phyloP scores from a whole-genome alignment of 2,113 vertebrate genomes.

The Micromys minutus region DNA sequence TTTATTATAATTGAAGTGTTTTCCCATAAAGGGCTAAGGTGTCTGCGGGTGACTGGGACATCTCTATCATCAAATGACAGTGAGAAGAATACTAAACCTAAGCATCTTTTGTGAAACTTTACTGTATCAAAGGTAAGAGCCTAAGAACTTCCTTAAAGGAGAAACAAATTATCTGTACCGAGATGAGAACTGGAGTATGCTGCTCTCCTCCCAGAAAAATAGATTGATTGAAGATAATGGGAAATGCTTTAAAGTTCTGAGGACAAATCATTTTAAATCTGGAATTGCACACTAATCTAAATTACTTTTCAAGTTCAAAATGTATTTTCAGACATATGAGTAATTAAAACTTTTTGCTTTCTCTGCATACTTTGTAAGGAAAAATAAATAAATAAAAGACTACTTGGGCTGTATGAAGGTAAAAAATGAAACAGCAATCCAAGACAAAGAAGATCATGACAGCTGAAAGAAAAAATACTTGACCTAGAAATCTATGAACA shows the following conservation, averaged over 20 bases:
- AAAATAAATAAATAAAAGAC: background rate
- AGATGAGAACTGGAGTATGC: background rate
- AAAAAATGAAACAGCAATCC: conserved; percentile 44
- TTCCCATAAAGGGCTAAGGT: background rate
- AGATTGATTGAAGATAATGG: background rate
- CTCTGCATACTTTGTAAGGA: background rate
- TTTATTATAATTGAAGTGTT: background rate
- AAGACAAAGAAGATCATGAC: conserved; percentile 29
- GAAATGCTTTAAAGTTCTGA: conserved; percentile 31
- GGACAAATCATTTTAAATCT: conserved; percentile 9
- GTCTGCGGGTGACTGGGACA: background rate
- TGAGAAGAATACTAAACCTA: background rate
- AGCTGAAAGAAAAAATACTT: conserved; percentile 29
- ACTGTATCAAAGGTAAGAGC: background rate
- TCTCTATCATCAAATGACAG: background rate
- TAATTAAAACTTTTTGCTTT: background rate
- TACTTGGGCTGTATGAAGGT: background rate
- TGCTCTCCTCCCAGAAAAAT: background rate
- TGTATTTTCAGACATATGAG: background rate
- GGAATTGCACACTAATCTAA: conserved; percentile 39
- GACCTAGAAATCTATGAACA: conserved; percentile 60
- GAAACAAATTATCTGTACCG: background rate
- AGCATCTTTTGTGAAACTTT: conserved; percentile 7
- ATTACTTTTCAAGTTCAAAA: conserved; percentile 48
- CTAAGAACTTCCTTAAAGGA: conserved; percentile 5